Evolutionary conservation across 1,140 invertebrate species (phyloP), one percentile per base, ranked within the genome.

Genomic region (Grapholita molesta): DNA sequence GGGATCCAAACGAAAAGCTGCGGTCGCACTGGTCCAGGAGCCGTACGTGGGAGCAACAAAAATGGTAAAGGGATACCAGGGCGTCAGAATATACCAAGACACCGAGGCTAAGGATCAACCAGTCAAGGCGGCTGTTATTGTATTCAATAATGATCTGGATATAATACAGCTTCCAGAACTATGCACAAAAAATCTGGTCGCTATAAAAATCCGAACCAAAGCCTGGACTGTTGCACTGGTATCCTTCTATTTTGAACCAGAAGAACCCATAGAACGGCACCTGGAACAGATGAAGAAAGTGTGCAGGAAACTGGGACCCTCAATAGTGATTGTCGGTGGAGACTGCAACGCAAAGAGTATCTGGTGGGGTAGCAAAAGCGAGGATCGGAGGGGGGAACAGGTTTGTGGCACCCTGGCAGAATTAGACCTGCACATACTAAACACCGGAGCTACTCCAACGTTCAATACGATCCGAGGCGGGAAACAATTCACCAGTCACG

Each of bases 311-410:
- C 15, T 28, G 5, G 55, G 38, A 12, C 23, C 24, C 4, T 64
- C n/a, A 42, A 55, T 12, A 6, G 0, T 71, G 8, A 12, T 73
- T 1, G 33, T 74, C 1, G 72, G 78, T 6, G 76, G 76, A 1
- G 76, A 78, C 28, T 25, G 30, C 0, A 80, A 80, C 28, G 75
- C 78, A 0, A 66, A 64, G 28, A 77, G 66, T 23, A 32, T 23
- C 3, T 77, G 75, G 75, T 75, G 78, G 77, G 73, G 75, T 0
- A 66, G 74, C 28, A 5, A 1, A 12, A 42, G 3, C 12, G 52
- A 2, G 6, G 73, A 79, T 33, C 7, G 53, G 0, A 73, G 75
- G 11, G 73, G 78, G 2, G 68, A 70, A n/a, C 38, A 66, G 3
- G 0, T 74, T 11, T 3, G 11, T 1, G 70, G 70, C 8, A 9